Base-by-base conservation (phyloP, 2,888 invertebrate genomes). In the Athalia rosae region DNA sequence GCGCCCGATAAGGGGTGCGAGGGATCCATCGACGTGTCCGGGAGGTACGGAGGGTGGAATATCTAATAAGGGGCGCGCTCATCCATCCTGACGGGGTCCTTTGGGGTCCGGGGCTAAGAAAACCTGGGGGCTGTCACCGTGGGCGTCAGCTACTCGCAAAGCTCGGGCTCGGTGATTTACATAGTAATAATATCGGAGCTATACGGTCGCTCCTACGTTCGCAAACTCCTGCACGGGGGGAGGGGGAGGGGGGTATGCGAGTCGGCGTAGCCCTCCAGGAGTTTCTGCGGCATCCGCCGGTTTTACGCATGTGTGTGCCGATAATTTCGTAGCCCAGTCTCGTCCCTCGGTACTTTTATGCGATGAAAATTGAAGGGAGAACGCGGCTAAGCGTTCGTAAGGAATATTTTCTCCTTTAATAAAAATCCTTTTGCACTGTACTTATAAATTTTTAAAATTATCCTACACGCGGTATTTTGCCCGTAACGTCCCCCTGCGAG, bases 121-220 rank as follows among this genome's bases (percentile, higher is more conserved):
- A 85, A 87, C 87, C 87, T 85, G 83, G 87, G 86, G 87, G 88
- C 88, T 89, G 88, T 88, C 88, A 89, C 89, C 87, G 87, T 87
- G 84, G 87, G 89, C 88, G 88, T 88, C 87, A 85, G 85, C 84
- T 81, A 79, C 79, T 76, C 41, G 78, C 82, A 82, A 82, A 83
- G 81, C 83, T 84, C 85, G 82, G 83, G 82, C 83, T 84, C 85
- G 85, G 86, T 89, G 88, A 90, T 90, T 90, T 90, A 89, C 90
- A 90, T 90, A 89, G 89, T 90, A 90, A 90, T 90, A 90, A 90
- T 90, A 90, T 89, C 86, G 87, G 87, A 85, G 84, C 84, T 83
- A n/a, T n/a, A 79, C 77, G 59, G 79, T 15, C 59, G 41, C 71
- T 74, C 59, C 74, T 41, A 71, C 41, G 47, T 74, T 47, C 28